phyloP scores from a whole-genome alignment of 2,797 vertebrate genomes.

The Acanthis flammea region DNA sequence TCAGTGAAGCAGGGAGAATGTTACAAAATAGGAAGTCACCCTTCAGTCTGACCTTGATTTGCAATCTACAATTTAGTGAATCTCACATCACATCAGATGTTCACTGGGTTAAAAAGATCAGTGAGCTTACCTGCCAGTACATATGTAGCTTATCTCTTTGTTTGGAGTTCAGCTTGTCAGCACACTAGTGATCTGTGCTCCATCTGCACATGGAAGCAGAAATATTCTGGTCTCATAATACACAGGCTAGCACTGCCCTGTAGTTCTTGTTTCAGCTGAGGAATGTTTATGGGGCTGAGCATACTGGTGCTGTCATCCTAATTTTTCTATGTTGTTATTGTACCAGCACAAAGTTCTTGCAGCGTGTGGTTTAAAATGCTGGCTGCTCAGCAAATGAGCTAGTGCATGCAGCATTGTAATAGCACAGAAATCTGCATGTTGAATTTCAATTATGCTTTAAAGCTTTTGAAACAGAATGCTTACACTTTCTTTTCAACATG shows the following conservation, averaged over 20 bases:
- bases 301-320: conserved; percentile 44
- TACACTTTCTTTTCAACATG: conserved; percentile 30
- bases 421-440: conserved; percentile 62
- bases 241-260: not conserved
- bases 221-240: not conserved
- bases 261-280: conserved; percentile 32
- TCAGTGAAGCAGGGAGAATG: not conserved
- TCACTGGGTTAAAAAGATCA: conserved; percentile 62
- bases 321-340: conserved; percentile 48
- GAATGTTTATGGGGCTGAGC: conserved; percentile 37
- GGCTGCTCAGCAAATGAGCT: conserved; percentile 66
- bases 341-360: conserved; percentile 60
- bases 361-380: conserved; percentile 58
- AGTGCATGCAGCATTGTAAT: conserved; percentile 55
- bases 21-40: not conserved
- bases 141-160: conserved; percentile 36
- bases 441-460: conserved; percentile 56
- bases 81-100: conserved; percentile 45
- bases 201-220: conserved; percentile 19
- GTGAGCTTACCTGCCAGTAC: conserved; percentile 54
- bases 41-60: conserved; percentile 59
- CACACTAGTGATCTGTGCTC: conserved; percentile 31
- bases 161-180: conserved; percentile 56
- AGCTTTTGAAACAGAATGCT: conserved; percentile 35
- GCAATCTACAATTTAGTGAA: conserved; percentile 28